These are phyloP conservation scores for Heterodera filipjevi DNA, from an alignment of 2,888 invertebrate species.

Conservation along the genomic window DNA sequence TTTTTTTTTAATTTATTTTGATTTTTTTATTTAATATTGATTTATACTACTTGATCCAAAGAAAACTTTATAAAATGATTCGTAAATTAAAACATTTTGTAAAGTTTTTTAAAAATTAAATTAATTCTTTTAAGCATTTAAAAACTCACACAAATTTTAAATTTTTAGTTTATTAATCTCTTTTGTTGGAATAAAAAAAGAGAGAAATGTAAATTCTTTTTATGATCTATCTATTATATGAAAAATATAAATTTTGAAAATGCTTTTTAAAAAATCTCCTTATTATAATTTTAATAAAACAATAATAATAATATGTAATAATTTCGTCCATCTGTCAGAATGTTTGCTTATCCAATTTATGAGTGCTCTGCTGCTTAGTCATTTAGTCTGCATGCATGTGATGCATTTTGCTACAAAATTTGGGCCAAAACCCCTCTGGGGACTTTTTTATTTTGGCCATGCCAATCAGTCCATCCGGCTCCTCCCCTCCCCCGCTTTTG, in stretches of 20 bases:
- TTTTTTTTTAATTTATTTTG: no score
- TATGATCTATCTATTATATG: no score
- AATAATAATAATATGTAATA: not conserved
- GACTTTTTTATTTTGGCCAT: not conserved
- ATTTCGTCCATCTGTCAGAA: not conserved
- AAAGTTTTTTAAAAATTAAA: no score
- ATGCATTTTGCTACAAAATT: constrained; percentile 5
- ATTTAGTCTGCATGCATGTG: no score
- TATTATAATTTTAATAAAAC: not conserved
- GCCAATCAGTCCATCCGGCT: constrained; percentile 9
- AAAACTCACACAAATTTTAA: no score
- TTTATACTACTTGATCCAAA: no score
- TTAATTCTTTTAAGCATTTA: no score
- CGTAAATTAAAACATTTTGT: not conserved
- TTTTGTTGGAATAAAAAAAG: no score
- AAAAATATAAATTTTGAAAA: no score
- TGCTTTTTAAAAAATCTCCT: not conserved
- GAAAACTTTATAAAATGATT: not conserved
- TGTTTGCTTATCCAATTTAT: constrained; percentile 10
- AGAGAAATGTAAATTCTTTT: no score
- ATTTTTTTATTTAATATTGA: no score
- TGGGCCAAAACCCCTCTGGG: not conserved
- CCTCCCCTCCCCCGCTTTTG: constrained; percentile 2
- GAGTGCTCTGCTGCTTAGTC: not conserved
- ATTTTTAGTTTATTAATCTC: no score